phyloP scores from a whole-genome alignment of 2,113 vertebrate genomes.

The Holacanthus passer region DNA sequence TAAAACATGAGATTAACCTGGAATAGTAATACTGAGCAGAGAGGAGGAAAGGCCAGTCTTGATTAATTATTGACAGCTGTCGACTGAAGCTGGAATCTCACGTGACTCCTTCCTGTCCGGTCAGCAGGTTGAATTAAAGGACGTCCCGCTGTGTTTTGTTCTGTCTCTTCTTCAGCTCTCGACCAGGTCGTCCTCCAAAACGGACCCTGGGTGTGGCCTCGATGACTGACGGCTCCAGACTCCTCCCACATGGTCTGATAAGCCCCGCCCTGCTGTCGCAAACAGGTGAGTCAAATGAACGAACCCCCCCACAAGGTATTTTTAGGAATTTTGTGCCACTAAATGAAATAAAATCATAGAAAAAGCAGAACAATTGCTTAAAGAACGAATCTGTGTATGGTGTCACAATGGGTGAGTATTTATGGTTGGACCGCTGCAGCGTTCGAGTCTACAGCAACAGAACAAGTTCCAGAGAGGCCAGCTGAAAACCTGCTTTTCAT shows the following conservation, averaged over 20 bases:
- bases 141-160: background rate
- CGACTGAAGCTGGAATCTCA: background rate
- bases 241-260: conserved; percentile 88
- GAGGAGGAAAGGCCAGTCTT: background rate
- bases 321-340: background rate
- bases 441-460: too few relatives aligned
- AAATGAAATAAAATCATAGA: too few relatives aligned
- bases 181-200: conserved; percentile 94
- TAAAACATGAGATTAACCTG: conserved; percentile 24
- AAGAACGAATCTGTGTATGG: too few relatives aligned
- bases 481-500: too few relatives aligned
- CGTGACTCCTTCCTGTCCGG: background rate
- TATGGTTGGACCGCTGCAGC: too few relatives aligned
- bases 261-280: conserved; percentile 90
- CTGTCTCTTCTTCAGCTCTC: conserved; percentile 83
- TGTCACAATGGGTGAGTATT: too few relatives aligned
- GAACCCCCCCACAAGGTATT: background rate
- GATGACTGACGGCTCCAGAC: conserved; percentile 88
- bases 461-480: too few relatives aligned
- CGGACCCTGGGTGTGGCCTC: conserved; percentile 87
- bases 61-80: background rate
- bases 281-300: conserved; percentile 47
- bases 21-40: conserved; percentile 18
- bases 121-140: background rate
- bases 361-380: too few relatives aligned